Conservation (phyloP, 2,797 vertebrate species). For the Yasuhikotakia modesta region DNA sequence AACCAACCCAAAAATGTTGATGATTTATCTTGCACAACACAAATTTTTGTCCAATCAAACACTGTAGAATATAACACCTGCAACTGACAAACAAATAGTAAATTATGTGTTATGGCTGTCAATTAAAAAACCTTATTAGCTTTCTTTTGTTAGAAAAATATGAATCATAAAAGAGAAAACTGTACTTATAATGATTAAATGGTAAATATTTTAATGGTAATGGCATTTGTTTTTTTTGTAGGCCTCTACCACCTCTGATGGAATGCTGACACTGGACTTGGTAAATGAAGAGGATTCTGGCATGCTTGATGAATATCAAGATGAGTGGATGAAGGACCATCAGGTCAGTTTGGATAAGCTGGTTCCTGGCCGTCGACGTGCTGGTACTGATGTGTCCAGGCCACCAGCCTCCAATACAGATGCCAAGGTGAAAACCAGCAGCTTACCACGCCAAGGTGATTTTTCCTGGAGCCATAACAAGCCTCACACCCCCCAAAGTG, state of each 20-base stretch:
- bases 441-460: conserved; percentile 75
- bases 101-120: too few species aligned
- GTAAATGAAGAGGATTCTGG: conserved; percentile 90
- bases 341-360: conserved; percentile 79
- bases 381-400: conserved; percentile 80
- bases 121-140: too few species aligned
- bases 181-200: too few species aligned
- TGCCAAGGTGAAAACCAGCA: conserved; percentile 72
- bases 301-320: conserved; percentile 69
- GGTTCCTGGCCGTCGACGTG: conserved; percentile 74
- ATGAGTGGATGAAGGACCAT: conserved; percentile 81
- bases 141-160: too few species aligned
- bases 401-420: conserved; percentile 61
- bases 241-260: conserved; percentile 91
- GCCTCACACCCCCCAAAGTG: conserved; percentile 83
- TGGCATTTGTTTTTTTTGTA: conserved; percentile 57
- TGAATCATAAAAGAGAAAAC: too few species aligned
- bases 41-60: background rate
- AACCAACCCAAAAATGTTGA: background rate
- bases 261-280: conserved; percentile 91
- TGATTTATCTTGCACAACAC: too few species aligned
- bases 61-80: too few species aligned
- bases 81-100: too few species aligned
- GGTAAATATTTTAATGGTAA: background rate
- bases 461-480: conserved; percentile 71